Evolutionary conservation across 2,113 vertebrate species (phyloP).

Genomic region (Perca flavescens): DNA sequence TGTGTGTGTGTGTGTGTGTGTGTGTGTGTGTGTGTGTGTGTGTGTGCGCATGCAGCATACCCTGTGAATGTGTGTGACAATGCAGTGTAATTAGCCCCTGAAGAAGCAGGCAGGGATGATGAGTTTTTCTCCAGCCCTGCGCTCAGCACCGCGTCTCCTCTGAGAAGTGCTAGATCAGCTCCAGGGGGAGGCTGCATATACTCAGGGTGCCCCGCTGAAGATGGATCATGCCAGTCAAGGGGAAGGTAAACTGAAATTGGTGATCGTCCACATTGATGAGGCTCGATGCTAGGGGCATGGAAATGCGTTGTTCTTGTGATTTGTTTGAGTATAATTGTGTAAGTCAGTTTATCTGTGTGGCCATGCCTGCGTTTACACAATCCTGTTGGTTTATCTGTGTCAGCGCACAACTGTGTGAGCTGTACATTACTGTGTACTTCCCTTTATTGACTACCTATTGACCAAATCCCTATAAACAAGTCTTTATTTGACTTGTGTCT

Average conservation of each 20-base stretch:
- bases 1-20: slow-evolving; percentile 43
- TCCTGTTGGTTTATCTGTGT: slow-evolving; percentile 5
- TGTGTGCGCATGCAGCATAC: slow-evolving; percentile 8
- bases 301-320: slow-evolving; percentile 32
- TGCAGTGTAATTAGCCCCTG: slow-evolving; percentile 58
- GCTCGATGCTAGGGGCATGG: neutral
- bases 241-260: slow-evolving; percentile 74
- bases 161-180: slow-evolving; percentile 78
- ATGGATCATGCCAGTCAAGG: slow-evolving; percentile 66
- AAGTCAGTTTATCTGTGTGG: slow-evolving; percentile 17
- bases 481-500: slow-evolving; percentile 52
- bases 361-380: neutral
- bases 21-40: slow-evolving; percentile 34
- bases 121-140: slow-evolving; percentile 55
- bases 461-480: slow-evolving; percentile 48
- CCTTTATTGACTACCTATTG: slow-evolving; percentile 53
- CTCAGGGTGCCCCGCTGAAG: slow-evolving; percentile 56
- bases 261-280: slow-evolving; percentile 50
- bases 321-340: slow-evolving; percentile 10
- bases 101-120: slow-evolving; percentile 52
- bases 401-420: slow-evolving; percentile 17
- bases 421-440: slow-evolving; percentile 29
- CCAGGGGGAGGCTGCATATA: slow-evolving; percentile 54
- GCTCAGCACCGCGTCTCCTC: slow-evolving; percentile 57
- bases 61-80: slow-evolving; percentile 33